These are phyloP conservation scores for Myopa tessellatipennis DNA, from an alignment of 2,888 invertebrate genomes.

Conservation along the genomic window DNA sequence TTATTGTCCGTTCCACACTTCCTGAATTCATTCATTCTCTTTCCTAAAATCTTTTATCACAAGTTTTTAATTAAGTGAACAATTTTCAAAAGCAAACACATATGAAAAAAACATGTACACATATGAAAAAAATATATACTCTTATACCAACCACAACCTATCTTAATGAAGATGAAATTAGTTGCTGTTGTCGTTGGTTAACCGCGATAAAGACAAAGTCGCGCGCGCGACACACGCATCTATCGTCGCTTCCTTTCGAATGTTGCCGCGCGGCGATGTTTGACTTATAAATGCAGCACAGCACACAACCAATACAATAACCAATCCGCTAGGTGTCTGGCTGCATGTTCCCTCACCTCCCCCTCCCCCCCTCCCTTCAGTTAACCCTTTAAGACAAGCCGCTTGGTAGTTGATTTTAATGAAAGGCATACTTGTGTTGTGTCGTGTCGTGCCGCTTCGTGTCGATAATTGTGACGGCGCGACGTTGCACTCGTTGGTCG, in stretches of 20 bases:
- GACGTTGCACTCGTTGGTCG: no score
- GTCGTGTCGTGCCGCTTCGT: background rate
- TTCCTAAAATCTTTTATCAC: no score
- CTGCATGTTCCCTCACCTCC: background rate
- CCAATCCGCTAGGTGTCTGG: no score
- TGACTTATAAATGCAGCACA: background rate
- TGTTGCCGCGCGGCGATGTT: background rate
- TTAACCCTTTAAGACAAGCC: no score
- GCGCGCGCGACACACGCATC: background rate
- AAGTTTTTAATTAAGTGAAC: background rate
- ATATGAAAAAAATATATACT: no score
- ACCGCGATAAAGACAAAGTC: background rate
- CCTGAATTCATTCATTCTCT: no score
- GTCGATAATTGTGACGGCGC: slow-evolving; percentile 12
- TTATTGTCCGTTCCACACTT: no score
- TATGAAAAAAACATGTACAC: background rate
- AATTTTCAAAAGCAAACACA: background rate
- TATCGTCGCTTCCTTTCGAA: background rate
- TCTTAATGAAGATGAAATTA: slow-evolving; percentile 26
- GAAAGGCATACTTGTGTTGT: no score
- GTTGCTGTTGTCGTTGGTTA: background rate
- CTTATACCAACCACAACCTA: background rate
- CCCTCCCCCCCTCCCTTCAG: no score
- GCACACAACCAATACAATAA: no score
- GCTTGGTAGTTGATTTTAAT: no score